phyloP scores from a whole-genome alignment of 1,140 invertebrate genomes.

The Tetramorium simillimum region DNA sequence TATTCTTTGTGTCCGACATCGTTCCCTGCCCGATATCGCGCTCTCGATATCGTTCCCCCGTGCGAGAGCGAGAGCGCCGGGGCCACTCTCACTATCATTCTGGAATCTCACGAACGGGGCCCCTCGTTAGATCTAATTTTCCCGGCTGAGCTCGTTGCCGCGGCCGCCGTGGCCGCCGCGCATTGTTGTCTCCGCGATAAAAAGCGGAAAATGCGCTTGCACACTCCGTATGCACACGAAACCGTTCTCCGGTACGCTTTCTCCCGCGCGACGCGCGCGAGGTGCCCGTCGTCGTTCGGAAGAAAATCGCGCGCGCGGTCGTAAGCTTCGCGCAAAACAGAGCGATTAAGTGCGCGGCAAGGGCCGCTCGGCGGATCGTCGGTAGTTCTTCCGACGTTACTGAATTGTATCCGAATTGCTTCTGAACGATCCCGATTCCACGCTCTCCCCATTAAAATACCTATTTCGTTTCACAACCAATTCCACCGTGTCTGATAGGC shows the following conservation, averaged over 20 bases:
- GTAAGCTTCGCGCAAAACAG: constrained; percentile 37
- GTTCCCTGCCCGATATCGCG: neutral
- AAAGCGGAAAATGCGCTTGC: constrained; percentile 47
- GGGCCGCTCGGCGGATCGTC: neutral
- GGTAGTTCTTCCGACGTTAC: neutral
- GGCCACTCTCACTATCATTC: constrained; percentile 29
- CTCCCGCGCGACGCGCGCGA: neutral
- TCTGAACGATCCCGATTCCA: neutral
- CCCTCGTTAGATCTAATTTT: constrained; percentile 26
- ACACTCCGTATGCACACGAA: neutral
- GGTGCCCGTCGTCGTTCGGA: neutral
- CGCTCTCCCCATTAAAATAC: constrained; percentile 19
- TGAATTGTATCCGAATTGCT: neutral
- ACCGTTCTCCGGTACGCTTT: constrained; percentile 20
- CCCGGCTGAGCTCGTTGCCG: neutral
- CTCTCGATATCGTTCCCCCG: neutral
- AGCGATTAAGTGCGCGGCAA: neutral
- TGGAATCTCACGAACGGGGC: neutral
- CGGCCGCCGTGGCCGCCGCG: too few relatives aligned
- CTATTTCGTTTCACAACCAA: neutral
- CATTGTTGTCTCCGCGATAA: constrained; percentile 34
- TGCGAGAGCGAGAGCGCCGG: neutral
- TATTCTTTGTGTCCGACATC: neutral
- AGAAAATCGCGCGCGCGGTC: constrained; percentile 27
- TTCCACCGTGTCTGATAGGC: neutral